Evolutionary conservation across 2,113 vertebrate species (phyloP), one percentile per base, ranked within the genome.

Genomic region (Passerina amoena): DNA sequence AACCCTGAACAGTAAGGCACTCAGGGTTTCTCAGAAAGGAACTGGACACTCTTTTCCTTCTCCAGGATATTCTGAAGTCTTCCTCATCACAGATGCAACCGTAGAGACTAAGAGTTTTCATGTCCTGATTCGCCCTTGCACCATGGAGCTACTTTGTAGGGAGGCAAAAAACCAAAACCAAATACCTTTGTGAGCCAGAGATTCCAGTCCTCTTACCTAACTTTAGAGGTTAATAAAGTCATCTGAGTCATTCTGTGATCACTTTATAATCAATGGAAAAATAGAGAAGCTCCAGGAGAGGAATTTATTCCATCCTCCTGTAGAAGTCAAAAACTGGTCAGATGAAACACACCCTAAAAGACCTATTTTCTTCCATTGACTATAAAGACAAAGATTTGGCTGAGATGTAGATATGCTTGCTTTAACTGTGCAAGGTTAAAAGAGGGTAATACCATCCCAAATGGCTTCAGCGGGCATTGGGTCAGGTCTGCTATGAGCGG

Each of bases 101-200:
- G 12, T 57, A 69, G 45, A 69, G 25, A 72, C n/a, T 61, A 75
- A 69, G 81, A 69, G 68, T 77, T 76, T 31, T 18, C 17, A 3
- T 38, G 25, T 45, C 15, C 38, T 59, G 27, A 78, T 56, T 84
- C 40, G 37, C 8, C 18, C 15, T 76, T 63, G 14, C 16, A 59
- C 12, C 2, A 2, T 2, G 4, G 10, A 17, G 10, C 25, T 71
- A 19, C 9, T 17, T 89, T 0, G 0, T 27, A 53, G 17, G 14
- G 15, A 54, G 10, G 28, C 31, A 89, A 73, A 21, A 28, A 45
- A 3, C 5, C 25, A 18, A 27, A 64, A 16, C 0, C 6, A 78
- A 77, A 65, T 17, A 14, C 13, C 11, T 79, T 64, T 71, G 27
- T 77, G 12, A 88, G 9, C 6, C 45, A 80, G 57, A 90, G 10